Evolutionary conservation across 2,113 vertebrate genomes (phyloP).

Genomic region (Proteles cristata): DNA sequence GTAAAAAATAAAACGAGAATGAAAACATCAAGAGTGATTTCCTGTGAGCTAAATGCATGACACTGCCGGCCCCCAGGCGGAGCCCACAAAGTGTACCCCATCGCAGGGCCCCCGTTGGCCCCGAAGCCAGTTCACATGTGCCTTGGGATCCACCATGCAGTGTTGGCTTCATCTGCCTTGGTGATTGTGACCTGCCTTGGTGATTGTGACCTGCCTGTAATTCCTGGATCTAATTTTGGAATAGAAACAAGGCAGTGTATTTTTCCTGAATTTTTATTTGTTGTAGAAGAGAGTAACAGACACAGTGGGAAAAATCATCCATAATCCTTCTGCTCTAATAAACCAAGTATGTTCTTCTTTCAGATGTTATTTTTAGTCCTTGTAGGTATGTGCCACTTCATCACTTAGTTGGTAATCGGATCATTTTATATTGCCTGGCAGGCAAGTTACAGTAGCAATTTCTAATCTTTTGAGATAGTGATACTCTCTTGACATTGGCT

Average conservation of each 20-base stretch:
- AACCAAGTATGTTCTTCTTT: neutral
- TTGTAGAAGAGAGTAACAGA: neutral
- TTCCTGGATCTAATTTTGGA: neutral
- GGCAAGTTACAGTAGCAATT: neutral
- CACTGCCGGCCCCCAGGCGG: rapidly evolving
- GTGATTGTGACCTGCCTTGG: neutral
- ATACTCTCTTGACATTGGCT: neutral
- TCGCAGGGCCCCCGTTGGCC: neutral
- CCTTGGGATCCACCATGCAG: neutral
- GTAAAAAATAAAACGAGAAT: neutral
- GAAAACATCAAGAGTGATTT: neutral
- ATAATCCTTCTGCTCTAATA: neutral
- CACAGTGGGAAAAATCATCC: neutral
- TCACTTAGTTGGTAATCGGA: neutral
- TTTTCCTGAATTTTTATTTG: neutral
- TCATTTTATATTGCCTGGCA: neutral
- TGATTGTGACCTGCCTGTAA: neutral
- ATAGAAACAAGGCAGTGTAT: neutral
- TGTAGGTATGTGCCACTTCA: neutral
- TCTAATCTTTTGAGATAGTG: neutral
- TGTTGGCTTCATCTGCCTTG: neutral
- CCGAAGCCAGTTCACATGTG: neutral
- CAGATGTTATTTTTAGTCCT: neutral
- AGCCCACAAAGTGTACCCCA: neutral
- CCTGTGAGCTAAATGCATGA: neutral